phyloP scores from a whole-genome alignment of 2,888 invertebrate species.

The Macaria liturata region DNA sequence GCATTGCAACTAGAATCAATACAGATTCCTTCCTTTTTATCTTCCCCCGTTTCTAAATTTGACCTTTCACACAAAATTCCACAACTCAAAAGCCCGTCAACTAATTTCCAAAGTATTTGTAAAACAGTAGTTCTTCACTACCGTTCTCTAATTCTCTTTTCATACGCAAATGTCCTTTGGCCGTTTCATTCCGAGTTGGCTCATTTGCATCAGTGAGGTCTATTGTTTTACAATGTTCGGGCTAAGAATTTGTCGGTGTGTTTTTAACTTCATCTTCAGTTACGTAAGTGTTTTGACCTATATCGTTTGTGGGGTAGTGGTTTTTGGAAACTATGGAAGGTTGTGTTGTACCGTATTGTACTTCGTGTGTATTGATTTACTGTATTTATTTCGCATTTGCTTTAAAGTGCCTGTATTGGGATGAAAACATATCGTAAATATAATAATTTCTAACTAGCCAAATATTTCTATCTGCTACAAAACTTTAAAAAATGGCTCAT shows the following conservation, averaged over 20 bases:
- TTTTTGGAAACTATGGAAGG: neutral
- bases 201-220: slow-evolving; percentile 34
- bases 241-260: slow-evolving; percentile 18
- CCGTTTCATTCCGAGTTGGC: slow-evolving; percentile 14
- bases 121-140: slow-evolving; percentile 19
- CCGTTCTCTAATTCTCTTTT: slow-evolving; percentile 22
- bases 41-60: too few species aligned
- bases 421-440: too few species aligned
- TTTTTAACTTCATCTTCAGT: slow-evolving; percentile 8
- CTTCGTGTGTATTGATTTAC: too few species aligned
- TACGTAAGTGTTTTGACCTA: slow-evolving; percentile 18
- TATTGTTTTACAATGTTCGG: slow-evolving; percentile 27
- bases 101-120: slow-evolving; percentile 9
- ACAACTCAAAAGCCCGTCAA: neutral
- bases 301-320: slow-evolving; percentile 7
- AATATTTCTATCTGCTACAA: too few species aligned
- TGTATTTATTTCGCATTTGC: too few species aligned
- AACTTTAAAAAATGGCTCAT: too few species aligned
- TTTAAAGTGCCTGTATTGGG: too few species aligned
- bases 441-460: too few species aligned
- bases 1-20: too few species aligned
- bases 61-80: too few species aligned
- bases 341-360: too few species aligned
- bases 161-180: slow-evolving; percentile 32
- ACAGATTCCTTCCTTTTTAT: too few species aligned